Evolutionary conservation across 2,113 vertebrate genomes (phyloP), one percentile per base, ranked within the genome.

Genomic region (Leiothrix lutea): DNA sequence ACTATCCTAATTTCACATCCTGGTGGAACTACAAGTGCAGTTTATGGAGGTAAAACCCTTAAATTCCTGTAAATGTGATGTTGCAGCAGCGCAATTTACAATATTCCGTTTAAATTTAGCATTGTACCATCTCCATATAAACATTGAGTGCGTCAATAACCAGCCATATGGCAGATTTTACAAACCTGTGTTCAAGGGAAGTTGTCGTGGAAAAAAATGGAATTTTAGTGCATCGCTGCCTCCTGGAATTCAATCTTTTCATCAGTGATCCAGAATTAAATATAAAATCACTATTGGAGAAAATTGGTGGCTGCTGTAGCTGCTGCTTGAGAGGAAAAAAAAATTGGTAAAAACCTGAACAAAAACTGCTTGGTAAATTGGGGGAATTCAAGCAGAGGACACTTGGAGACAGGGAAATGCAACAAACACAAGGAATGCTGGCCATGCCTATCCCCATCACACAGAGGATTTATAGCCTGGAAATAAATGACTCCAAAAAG

Each of bases 181-280:
- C 62, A 94, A 88, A 95, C 42, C 31, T 75, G 28, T 77, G 73
- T 72, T 65, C 58, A 78, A 69, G 50, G 45, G 45, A 91, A 77
- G 19, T 31, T 94, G 45, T 86, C 42, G 31, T 42, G 50, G 91
- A 85, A 94, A 79, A 79, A 82, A 48, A 48, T 28, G 70, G 90
- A 35, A 77, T 91, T 92, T 62, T 28, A 93, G 85, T 62, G 90
- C 95, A 65, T 85, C 28, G 1, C 75, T 88, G 66, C 62, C 71
- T 90, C 61, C 36, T 42, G 33, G 74, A 92, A 91, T 73, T 86
- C 58, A 80, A 80, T 66, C 54, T 75, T 94, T 80, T 80, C 56
- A 93, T 83, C 64, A 40, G 64, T 80, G 78, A 96, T 82, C 62
- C 85, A 77, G 87, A 94, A 94, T 92, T 94, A 96, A 93, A 92